Evolutionary conservation across 2,113 vertebrate species (phyloP).

Genomic region (Gopherus flavomarginatus): DNA sequence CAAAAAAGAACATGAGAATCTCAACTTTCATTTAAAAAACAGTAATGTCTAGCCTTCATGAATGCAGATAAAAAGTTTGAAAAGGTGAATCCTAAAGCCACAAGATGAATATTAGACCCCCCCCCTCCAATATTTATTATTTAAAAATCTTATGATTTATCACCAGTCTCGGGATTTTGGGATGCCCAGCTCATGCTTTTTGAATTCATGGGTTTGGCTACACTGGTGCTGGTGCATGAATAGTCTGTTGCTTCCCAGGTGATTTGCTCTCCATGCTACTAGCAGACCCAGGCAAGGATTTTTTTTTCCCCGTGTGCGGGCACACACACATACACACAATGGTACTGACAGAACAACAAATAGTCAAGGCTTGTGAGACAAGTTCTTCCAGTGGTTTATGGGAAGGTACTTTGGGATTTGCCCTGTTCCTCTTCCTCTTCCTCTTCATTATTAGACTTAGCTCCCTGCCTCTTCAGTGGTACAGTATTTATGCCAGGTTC

Average conservation of each 20-base stretch:
- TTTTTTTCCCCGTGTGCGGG: constrained; percentile 49
- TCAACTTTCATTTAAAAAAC: not conserved
- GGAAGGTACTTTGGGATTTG: constrained; percentile 69
- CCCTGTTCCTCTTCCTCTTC: constrained; percentile 71
- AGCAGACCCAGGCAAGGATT: constrained; percentile 55
- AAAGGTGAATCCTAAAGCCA: not conserved
- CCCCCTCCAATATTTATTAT: not conserved
- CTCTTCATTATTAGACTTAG: not conserved
- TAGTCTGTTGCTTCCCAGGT: not conserved
- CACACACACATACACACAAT: constrained; percentile 24
- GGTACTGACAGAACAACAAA: constrained; percentile 72
- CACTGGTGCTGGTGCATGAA: not conserved
- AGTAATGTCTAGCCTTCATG: not conserved
- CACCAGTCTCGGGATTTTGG: not conserved
- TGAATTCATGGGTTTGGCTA: not conserved
- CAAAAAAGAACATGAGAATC: not conserved
- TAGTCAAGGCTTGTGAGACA: constrained; percentile 63
- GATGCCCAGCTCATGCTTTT: not conserved
- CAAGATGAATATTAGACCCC: not conserved
- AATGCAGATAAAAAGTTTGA: not conserved
- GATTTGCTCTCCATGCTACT: constrained; percentile 33
- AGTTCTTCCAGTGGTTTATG: constrained; percentile 72
- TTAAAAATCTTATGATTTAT: not conserved
- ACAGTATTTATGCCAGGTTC: not conserved
- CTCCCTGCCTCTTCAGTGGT: not conserved